phyloP scores from a whole-genome alignment of 1,140 invertebrate species.

The Paralvinella palmiformis region DNA sequence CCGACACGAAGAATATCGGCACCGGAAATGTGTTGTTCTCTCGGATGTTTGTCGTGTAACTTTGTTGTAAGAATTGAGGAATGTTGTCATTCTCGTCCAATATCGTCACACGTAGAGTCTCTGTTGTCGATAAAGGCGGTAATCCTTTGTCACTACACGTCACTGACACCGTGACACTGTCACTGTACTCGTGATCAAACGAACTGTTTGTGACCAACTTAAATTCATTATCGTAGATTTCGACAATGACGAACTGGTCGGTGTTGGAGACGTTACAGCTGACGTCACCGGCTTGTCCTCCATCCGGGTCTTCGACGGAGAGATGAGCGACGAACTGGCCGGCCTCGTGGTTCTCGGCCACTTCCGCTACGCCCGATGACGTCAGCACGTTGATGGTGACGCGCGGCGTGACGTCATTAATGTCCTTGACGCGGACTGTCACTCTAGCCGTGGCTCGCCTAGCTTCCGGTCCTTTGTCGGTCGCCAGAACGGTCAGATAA shows the following conservation, averaged over 20 bases:
- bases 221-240: too few relatives aligned
- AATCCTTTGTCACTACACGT: conserved; percentile 9
- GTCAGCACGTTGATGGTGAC: background rate
- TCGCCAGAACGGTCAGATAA: too few relatives aligned
- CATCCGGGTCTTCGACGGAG: conserved; percentile 9
- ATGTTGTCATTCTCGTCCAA: conserved; percentile 12
- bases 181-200: too few relatives aligned
- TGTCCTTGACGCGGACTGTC: too few relatives aligned
- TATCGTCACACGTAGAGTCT: background rate
- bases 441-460: too few relatives aligned
- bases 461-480: too few relatives aligned
- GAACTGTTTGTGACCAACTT: too few relatives aligned
- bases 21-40: conserved; percentile 21
- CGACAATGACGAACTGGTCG: too few relatives aligned
- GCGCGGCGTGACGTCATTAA: background rate
- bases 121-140: conserved; percentile 2
- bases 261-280: background rate
- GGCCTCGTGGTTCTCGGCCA: background rate
- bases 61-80: conserved; percentile 5
- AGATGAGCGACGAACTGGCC: conserved; percentile 5
- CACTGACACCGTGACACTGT: too few relatives aligned
- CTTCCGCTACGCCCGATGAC: background rate
- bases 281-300: conserved; percentile 1
- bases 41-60: conserved; percentile 10
- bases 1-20: conserved; percentile 17